A percentile compares a stretch with the other conserved stretches of the same genome.
Conservation (phyloP, 2,797 vertebrate genomes). For the Sebastes minor region DNA sequence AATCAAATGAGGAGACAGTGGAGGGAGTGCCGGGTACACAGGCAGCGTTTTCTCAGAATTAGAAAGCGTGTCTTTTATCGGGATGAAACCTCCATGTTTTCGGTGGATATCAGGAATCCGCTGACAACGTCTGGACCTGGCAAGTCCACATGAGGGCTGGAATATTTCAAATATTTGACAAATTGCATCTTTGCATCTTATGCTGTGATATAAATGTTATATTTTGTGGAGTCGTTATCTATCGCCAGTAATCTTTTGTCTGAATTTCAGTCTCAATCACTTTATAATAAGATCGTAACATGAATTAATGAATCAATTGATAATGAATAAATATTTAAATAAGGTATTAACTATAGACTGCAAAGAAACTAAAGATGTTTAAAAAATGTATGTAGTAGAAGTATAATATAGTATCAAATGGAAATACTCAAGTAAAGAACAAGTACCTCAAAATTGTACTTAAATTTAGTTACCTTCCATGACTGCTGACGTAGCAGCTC, state of each 20-base stretch:
- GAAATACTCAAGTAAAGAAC: not conserved
- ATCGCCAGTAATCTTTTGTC: no score
- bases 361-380: no score
- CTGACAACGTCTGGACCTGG: slow-evolving; percentile 16
- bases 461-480: not conserved
- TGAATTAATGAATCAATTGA: no score
- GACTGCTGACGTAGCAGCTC: not conserved
- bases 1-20: not conserved
- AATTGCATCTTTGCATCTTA: not conserved
- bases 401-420: not conserved
- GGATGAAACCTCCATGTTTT: not conserved
- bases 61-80: not conserved
- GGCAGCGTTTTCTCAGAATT: not conserved
- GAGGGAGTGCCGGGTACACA: not conserved
- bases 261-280: no score
- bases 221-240: no score
- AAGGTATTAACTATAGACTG: no score
- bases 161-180: not conserved
- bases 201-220: not conserved
- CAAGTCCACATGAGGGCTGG: slow-evolving; percentile 8
- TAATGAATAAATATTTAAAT: no score
- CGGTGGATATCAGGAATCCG: slow-evolving; percentile 23
- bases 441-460: no score
- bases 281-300: no score
- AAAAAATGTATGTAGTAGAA: not conserved